phyloP scores from a whole-genome alignment of 2,113 vertebrate species.

The Maccullochella peelii region DNA sequence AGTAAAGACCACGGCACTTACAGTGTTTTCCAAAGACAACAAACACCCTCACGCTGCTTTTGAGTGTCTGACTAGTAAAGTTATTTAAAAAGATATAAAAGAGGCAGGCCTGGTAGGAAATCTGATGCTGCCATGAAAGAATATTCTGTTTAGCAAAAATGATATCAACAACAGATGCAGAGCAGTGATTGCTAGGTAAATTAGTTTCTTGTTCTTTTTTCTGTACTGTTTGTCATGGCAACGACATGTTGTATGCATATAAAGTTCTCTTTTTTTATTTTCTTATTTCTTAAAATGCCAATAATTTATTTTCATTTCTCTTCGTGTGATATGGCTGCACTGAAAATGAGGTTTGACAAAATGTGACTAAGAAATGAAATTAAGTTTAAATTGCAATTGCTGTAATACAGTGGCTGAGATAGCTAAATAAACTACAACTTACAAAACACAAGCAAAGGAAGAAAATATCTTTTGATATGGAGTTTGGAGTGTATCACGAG shows the following conservation, averaged over 20 bases:
- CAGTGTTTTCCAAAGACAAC: constrained; percentile 10
- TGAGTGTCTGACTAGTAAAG: constrained; percentile 9
- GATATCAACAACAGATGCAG: neutral
- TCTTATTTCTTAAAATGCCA: too few relatives aligned
- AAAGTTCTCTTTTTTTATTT: neutral
- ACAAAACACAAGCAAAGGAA: too few relatives aligned
- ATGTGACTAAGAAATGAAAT: too few relatives aligned
- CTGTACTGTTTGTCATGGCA: neutral
- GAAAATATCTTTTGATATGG: too few relatives aligned
- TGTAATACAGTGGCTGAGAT: too few relatives aligned
- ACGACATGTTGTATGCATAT: neutral
- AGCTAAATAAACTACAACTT: too few relatives aligned
- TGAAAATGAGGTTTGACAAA: neutral
- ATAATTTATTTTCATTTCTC: too few relatives aligned
- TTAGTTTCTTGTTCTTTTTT: neutral
- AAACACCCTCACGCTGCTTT: constrained; percentile 2
- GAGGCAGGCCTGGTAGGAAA: neutral
- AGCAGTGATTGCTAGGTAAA: neutral
- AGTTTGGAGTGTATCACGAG: too few relatives aligned
- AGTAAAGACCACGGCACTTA: neutral
- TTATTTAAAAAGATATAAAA: neutral
- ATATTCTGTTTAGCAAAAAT: neutral
- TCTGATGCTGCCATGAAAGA: neutral
- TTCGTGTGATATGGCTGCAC: neutral
- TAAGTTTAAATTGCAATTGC: too few relatives aligned